Evolutionary conservation across 2,113 vertebrate genomes (phyloP).

Genomic region (Raja brachyura): DNA sequence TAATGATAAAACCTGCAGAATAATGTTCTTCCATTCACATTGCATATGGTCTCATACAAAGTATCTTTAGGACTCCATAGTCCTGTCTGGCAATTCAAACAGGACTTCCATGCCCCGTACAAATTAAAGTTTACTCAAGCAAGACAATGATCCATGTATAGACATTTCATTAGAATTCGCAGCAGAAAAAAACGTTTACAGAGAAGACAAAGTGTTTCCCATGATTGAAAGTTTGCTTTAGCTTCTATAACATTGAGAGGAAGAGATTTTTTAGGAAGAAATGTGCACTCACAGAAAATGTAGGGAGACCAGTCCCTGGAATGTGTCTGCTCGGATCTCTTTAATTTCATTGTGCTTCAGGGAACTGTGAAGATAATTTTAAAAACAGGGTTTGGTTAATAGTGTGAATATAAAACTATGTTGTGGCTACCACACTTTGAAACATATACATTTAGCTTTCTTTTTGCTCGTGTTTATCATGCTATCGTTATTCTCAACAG

Average conservation of each 20-base stretch:
- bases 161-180: neutral
- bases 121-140: neutral
- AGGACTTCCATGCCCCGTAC: neutral
- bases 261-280: neutral
- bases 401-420: neutral
- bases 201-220: neutral
- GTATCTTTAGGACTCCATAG: neutral
- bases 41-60: neutral
- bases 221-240: neutral
- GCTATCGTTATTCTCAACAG: neutral
- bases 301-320: conserved; percentile 73
- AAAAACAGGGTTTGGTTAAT: neutral
- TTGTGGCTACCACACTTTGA: neutral
- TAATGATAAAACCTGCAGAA: neutral
- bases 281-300: conserved; percentile 77
- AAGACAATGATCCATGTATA: neutral
- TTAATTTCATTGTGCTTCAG: conserved; percentile 84
- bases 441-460: neutral
- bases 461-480: neutral
- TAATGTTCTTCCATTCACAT: too few relatives aligned
- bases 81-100: neutral
- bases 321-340: conserved; percentile 71
- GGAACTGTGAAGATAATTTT: conserved; percentile 58
- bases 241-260: neutral
- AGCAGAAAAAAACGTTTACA: neutral